Evolutionary conservation across 2,888 invertebrate genomes (phyloP), one percentile per base, ranked within the genome.

Genomic region (Aricia artaxerxes): DNA sequence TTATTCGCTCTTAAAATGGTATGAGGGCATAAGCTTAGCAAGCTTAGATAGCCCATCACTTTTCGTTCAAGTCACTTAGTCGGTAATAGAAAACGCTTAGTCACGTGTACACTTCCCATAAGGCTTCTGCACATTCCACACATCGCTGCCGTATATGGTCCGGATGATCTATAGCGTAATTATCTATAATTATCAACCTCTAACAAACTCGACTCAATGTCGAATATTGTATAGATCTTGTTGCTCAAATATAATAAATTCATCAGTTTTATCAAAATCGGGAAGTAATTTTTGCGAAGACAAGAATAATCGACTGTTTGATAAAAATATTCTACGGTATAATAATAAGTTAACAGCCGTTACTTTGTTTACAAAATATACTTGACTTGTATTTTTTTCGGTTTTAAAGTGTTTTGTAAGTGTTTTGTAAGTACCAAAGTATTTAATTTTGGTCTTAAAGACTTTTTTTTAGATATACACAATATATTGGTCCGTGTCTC

Each of bases 151-250:
- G 7, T 64, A 31, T 64, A 64, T 64, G 64, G 64, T 4, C 4
- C 31, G 64, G 31, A 64, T 31, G 64, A 64, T 64, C 64, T 64
- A 11, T 24, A 64, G 31, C 64, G 31, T 64, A 64, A 64, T 64
- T 31, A 64, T 64, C 64, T 64, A 64, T 64, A 64, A 64, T 64
- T 64, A 31, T 9, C 16, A 24, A 69, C 69, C 35, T 69, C 35
- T 69, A 69, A 61, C 60, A 61, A n/a, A 64, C 64, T 64, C 31
- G 31, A 24, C 9, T 31, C 31, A 64, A 64, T 64, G 64, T 64
- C 64, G 11, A 64, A 31, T 64, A 64, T 31, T 11, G 64, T 31
- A 1, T 11, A 64, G 9, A 31, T 24, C 31, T 64, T 64, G 9
- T 64, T 64, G 31, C 61, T 24, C 6, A 64, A 64, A 31, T 64